Evolutionary conservation across 2,113 vertebrate species (phyloP).

Genomic region (Cricetomys ansorgei): DNA sequence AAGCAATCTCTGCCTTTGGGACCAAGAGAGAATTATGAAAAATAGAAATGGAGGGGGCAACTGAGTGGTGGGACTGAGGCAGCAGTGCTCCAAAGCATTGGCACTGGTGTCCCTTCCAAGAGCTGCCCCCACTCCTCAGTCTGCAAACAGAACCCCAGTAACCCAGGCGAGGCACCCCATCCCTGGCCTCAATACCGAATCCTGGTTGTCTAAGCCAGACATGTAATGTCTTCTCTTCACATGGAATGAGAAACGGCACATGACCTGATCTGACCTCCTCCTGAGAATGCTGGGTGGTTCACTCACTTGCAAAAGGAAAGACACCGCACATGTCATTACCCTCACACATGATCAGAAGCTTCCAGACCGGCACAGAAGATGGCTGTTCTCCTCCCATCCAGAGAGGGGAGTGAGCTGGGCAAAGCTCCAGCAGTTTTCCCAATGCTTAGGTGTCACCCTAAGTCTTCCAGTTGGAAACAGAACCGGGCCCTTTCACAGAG

Average conservation of each 20-base stretch:
- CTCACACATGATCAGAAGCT: neutral
- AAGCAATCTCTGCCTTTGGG: neutral
- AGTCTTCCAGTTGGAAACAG: neutral
- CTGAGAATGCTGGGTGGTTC: neutral
- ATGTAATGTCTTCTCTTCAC: neutral
- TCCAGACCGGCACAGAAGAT: neutral
- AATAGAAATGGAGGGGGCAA: neutral
- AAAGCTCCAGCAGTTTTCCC: neutral
- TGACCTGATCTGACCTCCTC: neutral
- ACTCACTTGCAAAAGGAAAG: neutral
- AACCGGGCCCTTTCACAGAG: neutral
- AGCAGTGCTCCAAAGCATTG: neutral
- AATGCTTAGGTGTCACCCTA: neutral
- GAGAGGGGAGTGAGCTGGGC: neutral
- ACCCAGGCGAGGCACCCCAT: neutral
- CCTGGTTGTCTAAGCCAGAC: neutral
- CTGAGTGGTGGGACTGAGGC: too few species aligned
- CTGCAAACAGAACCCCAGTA: neutral
- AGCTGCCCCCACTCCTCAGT: neutral
- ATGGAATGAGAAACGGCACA: neutral
- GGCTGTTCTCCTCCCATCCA: neutral
- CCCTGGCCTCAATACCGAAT: neutral
- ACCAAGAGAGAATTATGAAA: neutral
- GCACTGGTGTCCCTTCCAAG: neutral
- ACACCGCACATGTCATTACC: neutral